These are phyloP conservation scores for Mixornis gularis DNA, from an alignment of 2,113 vertebrate species.

Conservation along the genomic window DNA sequence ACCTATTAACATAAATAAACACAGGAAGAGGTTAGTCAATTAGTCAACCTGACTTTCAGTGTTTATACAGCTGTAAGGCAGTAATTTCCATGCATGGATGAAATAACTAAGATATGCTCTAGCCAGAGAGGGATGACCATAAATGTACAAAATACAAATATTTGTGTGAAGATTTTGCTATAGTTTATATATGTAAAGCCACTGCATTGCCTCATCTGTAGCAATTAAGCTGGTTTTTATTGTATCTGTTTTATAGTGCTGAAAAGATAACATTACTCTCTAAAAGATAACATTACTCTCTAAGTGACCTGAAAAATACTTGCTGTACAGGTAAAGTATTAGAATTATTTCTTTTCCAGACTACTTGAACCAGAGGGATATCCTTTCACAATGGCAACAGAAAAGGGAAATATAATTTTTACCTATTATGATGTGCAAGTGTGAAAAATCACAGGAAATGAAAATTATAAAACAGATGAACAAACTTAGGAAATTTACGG, in stretches of 20 bases:
- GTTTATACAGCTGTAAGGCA: slow-evolving; percentile 27
- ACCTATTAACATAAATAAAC: slow-evolving; percentile 16
- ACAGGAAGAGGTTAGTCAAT: background rate
- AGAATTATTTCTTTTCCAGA: background rate
- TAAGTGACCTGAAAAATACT: background rate
- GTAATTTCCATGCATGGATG: background rate
- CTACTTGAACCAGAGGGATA: background rate
- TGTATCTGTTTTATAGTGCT: background rate
- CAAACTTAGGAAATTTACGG: background rate
- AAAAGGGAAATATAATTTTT: background rate
- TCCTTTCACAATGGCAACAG: background rate
- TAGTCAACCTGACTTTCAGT: slow-evolving; percentile 1
- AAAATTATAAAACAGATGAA: background rate
- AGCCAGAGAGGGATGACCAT: background rate
- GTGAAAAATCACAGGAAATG: background rate
- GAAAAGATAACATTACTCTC: background rate
- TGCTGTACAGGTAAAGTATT: background rate
- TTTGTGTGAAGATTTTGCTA: background rate
- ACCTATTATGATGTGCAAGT: background rate
- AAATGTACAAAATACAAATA: background rate
- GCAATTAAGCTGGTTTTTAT: background rate
- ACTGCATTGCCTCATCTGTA: background rate
- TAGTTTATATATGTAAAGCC: background rate
- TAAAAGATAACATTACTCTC: background rate
- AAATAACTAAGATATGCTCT: background rate